These are phyloP conservation scores for Nibea coibor DNA, from an alignment of 2,113 vertebrate species.

Conservation along the genomic window DNA sequence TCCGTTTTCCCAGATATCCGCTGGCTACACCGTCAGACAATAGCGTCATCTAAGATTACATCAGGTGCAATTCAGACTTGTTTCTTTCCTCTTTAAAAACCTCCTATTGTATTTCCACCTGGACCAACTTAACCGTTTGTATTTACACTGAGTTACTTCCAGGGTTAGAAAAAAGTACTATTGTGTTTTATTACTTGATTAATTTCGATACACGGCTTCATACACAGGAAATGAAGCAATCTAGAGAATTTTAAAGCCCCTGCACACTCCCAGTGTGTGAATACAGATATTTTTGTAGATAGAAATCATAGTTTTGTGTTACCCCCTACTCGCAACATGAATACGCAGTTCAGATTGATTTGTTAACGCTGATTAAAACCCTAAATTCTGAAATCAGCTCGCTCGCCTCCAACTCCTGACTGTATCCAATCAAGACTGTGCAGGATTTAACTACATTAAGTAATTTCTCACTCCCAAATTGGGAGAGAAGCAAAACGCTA, in stretches of 20 bases:
- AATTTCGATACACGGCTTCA: too few species aligned
- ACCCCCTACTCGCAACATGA: not conserved
- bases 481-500: not conserved
- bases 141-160: not conserved
- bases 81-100: not conserved
- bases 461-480: not conserved
- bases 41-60: too few species aligned
- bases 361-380: not conserved
- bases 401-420: not conserved
- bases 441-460: not conserved
- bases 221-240: not conserved
- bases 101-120: not conserved
- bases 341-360: not conserved
- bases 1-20: too few species aligned
- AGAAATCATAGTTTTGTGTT: not conserved
- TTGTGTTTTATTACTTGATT: not conserved
- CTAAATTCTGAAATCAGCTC: conserved; percentile 1
- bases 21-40: too few species aligned
- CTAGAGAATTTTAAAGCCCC: not conserved
- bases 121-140: not conserved
- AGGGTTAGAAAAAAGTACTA: not conserved
- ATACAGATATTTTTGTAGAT: not conserved
- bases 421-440: conserved; percentile 1
- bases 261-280: not conserved
- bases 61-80: not conserved